phyloP scores from a whole-genome alignment of 1,140 invertebrate genomes.

The Sitodiplosis mosellana region DNA sequence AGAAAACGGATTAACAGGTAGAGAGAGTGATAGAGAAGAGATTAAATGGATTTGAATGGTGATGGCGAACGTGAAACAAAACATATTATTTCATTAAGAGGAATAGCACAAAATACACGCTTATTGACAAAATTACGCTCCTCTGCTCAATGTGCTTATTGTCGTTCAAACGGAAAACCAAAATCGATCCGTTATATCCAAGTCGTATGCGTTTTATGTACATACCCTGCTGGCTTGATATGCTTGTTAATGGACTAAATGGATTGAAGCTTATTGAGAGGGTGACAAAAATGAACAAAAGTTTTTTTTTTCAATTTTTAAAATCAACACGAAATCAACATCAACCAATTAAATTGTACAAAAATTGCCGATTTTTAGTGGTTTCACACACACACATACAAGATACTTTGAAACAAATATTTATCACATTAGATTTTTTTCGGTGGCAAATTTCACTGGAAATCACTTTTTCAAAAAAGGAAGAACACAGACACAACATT shows the following conservation, averaged over 20 bases:
- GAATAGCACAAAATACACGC: background rate
- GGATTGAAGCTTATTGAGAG: background rate
- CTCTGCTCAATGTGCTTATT: background rate
- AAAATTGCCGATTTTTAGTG: background rate
- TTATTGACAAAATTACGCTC: background rate
- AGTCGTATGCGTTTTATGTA: too few species aligned
- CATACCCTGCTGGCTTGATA: background rate
- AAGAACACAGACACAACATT: too few species aligned
- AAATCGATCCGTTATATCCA: too few species aligned
- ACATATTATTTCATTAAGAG: background rate
- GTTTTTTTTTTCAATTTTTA: too few species aligned
- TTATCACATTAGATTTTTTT: background rate
- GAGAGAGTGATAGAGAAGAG: too few species aligned
- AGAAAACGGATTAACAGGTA: too few species aligned
- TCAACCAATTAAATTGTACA: too few species aligned
- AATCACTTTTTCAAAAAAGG: too few species aligned
- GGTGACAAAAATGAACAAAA: background rate
- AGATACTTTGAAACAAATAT: slow-evolving; percentile 25
- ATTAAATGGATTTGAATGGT: too few species aligned
- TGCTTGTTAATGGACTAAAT: too few species aligned
- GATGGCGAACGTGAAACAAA: too few species aligned
- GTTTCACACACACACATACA: slow-evolving; percentile 26
- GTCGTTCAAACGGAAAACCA: background rate
- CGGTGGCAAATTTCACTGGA: background rate
- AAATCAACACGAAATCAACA: too few species aligned